Conservation (phyloP, 2,113 vertebrate species). For the Castor canadensis region DNA sequence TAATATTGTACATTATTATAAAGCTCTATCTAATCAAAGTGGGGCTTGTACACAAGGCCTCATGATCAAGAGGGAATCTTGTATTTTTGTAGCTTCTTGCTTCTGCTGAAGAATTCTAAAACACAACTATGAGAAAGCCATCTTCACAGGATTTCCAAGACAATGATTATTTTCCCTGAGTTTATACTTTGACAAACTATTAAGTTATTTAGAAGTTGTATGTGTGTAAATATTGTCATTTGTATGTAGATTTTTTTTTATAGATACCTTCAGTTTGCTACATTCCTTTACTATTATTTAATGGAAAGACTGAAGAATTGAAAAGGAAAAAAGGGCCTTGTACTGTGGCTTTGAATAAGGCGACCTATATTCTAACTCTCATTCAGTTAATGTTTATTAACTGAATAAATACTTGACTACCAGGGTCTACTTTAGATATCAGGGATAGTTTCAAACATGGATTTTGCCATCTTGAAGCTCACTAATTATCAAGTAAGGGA, state of each 20-base stretch:
- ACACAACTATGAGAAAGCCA: background rate
- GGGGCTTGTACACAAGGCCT: background rate
- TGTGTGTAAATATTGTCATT: background rate
- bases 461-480: background rate
- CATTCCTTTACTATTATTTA: background rate
- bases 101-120: constrained; percentile 49
- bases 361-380: background rate
- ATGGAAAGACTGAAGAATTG: background rate
- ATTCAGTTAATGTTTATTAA: background rate
- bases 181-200: constrained; percentile 16
- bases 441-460: background rate
- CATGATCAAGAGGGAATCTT: constrained; percentile 20
- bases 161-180: background rate
- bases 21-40: background rate
- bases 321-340: background rate
- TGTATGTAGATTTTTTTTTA: background rate
- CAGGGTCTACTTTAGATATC: background rate
- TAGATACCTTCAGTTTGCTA: background rate
- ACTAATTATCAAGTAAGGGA: background rate
- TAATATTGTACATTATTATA: background rate
- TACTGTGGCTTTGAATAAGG: background rate
- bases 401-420: background rate
- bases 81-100: background rate
- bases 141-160: background rate
- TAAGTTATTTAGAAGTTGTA: background rate